Conservation (phyloP, 2,113 vertebrate genomes). For the Pygathrix nemaeus region DNA sequence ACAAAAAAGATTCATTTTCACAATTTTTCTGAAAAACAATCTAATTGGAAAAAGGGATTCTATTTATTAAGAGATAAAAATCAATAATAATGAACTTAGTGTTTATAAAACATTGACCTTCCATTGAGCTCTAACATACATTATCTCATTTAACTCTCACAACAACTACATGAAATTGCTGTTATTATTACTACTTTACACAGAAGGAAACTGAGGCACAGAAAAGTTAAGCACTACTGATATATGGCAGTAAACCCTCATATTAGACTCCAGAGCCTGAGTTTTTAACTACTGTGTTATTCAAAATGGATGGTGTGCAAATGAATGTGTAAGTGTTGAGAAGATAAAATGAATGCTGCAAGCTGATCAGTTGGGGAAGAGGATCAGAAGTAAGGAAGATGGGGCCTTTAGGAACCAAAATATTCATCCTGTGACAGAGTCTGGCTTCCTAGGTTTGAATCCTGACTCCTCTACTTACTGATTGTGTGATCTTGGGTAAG, state of each 20-base stretch:
- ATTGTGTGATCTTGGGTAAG: not conserved
- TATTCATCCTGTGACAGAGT: not conserved
- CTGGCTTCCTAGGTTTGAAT: not conserved
- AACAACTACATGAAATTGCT: not conserved
- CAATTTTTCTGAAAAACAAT: conserved; percentile 30
- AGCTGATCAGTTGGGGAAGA: not conserved
- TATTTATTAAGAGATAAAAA: conserved; percentile 34
- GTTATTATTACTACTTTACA: not conserved
- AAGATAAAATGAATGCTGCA: not conserved
- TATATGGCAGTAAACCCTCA: not conserved
- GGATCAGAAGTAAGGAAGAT: not conserved
- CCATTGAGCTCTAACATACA: not conserved
- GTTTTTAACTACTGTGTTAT: not conserved
- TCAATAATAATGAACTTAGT: conserved; percentile 5
- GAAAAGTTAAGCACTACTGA: not conserved
- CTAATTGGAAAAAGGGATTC: not conserved
- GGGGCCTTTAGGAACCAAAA: not conserved
- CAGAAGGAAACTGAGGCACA: not conserved
- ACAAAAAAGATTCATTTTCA: not conserved
- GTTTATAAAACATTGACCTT: conserved; percentile 22
- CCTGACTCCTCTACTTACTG: not conserved
- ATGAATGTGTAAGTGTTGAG: not conserved
- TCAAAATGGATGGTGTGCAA: not conserved
- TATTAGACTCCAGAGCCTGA: not conserved
- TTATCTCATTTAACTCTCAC: not conserved